Evolutionary conservation across 2,888 invertebrate species (phyloP).

Genomic region (Cecidostiba fungosa): DNA sequence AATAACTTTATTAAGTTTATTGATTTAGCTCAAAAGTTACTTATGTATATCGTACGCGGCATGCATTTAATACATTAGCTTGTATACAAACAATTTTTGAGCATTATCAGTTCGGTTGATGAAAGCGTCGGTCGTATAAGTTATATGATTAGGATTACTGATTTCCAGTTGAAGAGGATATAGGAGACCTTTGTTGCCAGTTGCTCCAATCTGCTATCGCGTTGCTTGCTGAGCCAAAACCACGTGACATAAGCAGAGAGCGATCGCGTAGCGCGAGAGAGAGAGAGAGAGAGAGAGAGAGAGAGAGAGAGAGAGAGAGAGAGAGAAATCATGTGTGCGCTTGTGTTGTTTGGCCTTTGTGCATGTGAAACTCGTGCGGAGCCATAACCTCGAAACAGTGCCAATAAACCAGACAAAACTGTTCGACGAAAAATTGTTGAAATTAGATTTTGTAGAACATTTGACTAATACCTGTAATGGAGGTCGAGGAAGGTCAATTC

Average conservation of each 20-base stretch:
- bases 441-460: neutral
- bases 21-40: neutral
- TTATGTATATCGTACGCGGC: neutral
- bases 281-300: neutral
- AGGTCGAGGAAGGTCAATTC: conserved; percentile 79
- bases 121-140: neutral
- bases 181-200: neutral
- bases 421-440: conserved; percentile 10
- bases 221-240: neutral
- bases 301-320: neutral
- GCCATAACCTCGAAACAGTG: conserved; percentile 47
- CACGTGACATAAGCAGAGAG: neutral
- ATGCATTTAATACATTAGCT: no score
- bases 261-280: neutral
- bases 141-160: neutral
- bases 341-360: neutral
- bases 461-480: conserved; percentile 63
- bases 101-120: neutral
- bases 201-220: conserved; percentile 6
- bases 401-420: neutral
- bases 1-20: neutral
- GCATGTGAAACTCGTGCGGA: neutral
- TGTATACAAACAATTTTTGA: neutral
- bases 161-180: conserved; percentile 6
- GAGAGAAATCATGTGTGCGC: neutral